Evolutionary conservation across 2,797 vertebrate genomes (phyloP).

Genomic region (Cygnus olor): DNA sequence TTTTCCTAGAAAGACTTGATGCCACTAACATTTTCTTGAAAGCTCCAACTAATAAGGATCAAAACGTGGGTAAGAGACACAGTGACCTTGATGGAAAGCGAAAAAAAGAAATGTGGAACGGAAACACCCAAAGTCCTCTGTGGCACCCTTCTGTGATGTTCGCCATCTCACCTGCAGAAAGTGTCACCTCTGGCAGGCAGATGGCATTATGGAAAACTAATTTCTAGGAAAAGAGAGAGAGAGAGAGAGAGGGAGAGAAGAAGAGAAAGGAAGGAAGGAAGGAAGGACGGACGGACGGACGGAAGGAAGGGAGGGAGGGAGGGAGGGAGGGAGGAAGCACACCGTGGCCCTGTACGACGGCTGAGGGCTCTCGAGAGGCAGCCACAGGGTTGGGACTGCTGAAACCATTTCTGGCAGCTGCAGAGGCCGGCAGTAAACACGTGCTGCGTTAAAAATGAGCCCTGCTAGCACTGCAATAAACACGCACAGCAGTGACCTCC

Average conservation of each 20-base stretch:
- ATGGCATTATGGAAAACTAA: background rate
- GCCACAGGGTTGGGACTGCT: fast-evolving
- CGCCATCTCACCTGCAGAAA: background rate
- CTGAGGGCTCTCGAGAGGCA: background rate
- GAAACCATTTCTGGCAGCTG: background rate
- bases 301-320: too few species aligned
- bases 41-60: background rate
- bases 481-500: background rate
- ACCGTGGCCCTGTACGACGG: too few species aligned
- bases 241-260: too few species aligned
- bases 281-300: too few species aligned
- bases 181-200: slow-evolving; percentile 23
- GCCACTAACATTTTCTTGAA: background rate
- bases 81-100: background rate
- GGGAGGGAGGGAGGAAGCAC: too few species aligned
- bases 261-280: too few species aligned
- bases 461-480: background rate
- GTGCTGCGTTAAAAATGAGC: background rate
- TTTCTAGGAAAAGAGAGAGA: slow-evolving; percentile 16
- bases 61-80: background rate
- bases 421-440: background rate
- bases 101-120: background rate
- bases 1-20: background rate
- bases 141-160: background rate
- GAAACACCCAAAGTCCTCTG: background rate